A percentile compares a stretch with the other conserved stretches of the same genome.
Evolutionary conservation across 1,140 invertebrate genomes (phyloP).

Genomic region (Caenorhabditis latens): DNA sequence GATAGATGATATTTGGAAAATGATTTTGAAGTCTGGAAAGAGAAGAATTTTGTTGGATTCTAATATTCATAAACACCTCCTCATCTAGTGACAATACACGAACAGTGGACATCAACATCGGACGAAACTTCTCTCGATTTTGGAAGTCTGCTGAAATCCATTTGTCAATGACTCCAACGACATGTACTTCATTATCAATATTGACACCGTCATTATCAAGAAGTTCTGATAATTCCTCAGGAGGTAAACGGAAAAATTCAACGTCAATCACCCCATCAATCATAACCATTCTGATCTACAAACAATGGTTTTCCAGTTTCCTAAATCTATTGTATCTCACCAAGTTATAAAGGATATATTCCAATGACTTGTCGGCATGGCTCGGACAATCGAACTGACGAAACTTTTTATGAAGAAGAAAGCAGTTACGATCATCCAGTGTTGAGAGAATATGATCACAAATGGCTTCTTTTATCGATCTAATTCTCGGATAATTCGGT

Average conservation of each 20-base stretch:
- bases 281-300: not conserved
- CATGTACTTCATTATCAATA: not conserved
- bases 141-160: slow-evolving; percentile 13
- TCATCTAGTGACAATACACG: not conserved
- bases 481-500: not conserved
- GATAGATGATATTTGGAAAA: not conserved
- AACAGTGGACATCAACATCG: slow-evolving; percentile 23
- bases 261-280: slow-evolving; percentile 12
- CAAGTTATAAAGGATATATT: slow-evolving; percentile 26
- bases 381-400: not conserved
- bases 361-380: not conserved
- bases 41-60: not conserved
- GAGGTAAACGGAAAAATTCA: slow-evolving; percentile 41
- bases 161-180: slow-evolving; percentile 6
- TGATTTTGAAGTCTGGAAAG: not conserved
- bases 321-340: not conserved
- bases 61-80: not conserved
- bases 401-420: slow-evolving; percentile 36
- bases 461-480: not conserved
- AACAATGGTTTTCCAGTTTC: no score
- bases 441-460: slow-evolving; percentile 26
- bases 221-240: slow-evolving; percentile 1
- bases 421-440: not conserved
- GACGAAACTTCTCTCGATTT: slow-evolving; percentile 4
- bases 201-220: slow-evolving; percentile 9